Evolutionary conservation across 1,140 invertebrate species (phyloP).

Genomic region (Drosophila orosa): DNA sequence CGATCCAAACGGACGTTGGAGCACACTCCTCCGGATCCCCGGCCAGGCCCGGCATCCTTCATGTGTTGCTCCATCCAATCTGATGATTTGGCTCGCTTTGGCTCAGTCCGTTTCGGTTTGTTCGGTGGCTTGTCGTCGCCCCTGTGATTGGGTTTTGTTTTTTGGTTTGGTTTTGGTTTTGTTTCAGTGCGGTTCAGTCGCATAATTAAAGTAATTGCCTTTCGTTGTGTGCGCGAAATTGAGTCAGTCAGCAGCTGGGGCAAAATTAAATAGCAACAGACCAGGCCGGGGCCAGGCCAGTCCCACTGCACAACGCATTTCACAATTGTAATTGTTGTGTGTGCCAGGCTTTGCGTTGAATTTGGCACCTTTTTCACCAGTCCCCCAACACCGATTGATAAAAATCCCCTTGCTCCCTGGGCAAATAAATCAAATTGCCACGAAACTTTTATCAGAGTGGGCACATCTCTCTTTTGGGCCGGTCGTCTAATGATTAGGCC

Average conservation of each 20-base stretch:
- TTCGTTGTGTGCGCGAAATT: slow-evolving; percentile 63
- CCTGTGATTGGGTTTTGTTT: slow-evolving; percentile 55
- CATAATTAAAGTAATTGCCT: slow-evolving; percentile 70
- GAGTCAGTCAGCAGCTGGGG: slow-evolving; percentile 58
- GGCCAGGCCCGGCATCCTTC: slow-evolving; percentile 30
- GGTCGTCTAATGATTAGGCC: slow-evolving; percentile 31
- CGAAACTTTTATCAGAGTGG: slow-evolving; percentile 33
- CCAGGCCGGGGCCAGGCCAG: slow-evolving; percentile 18
- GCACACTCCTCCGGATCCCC: slow-evolving; percentile 10
- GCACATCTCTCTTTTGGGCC: slow-evolving; percentile 27
- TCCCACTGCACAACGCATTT: slow-evolving; percentile 47
- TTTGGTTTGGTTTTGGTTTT: slow-evolving; percentile 36
- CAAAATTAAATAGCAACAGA: slow-evolving; percentile 57
- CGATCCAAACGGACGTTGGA: slow-evolving; percentile 42
- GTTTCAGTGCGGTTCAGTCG: slow-evolving; percentile 43
- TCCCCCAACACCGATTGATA: slow-evolving; percentile 25
- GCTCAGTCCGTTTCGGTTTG: slow-evolving; percentile 13
- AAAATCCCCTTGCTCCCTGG: slow-evolving; percentile 8
- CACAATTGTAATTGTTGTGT: slow-evolving; percentile 61
- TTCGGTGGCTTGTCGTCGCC: slow-evolving; percentile 53
- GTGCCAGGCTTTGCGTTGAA: slow-evolving; percentile 36
- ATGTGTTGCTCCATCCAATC: slow-evolving; percentile 52
- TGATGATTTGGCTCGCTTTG: slow-evolving; percentile 49
- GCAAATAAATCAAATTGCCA: slow-evolving; percentile 57
- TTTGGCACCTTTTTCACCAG: slow-evolving; percentile 43